Evolutionary conservation across 1,140 invertebrate genomes (phyloP).

Genomic region (Drosophila pandora): DNA sequence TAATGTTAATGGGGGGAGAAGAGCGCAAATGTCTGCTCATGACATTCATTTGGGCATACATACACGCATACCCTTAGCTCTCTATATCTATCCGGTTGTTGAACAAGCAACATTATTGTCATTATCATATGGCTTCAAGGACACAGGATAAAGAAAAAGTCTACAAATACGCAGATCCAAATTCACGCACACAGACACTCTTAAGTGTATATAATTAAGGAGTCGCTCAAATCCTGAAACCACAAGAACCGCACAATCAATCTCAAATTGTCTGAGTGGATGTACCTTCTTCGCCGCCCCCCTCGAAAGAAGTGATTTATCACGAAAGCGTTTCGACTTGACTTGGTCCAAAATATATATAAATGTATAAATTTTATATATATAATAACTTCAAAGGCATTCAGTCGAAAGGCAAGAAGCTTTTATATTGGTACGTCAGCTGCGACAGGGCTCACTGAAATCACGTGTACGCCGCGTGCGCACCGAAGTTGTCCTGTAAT

Average conservation of each 20-base stretch:
- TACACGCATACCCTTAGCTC: background rate
- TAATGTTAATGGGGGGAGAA: conserved; percentile 42
- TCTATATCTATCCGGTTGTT: conserved; percentile 34
- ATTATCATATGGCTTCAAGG: conserved; percentile 55
- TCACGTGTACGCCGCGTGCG: conserved; percentile 64
- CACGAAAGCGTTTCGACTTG: conserved; percentile 33
- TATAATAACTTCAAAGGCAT: conserved; percentile 36
- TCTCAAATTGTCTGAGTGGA: conserved; percentile 57
- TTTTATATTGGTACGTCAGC: conserved; percentile 15
- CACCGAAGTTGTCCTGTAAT: conserved; percentile 61
- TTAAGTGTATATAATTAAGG: conserved; percentile 50
- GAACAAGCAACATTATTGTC: conserved; percentile 64
- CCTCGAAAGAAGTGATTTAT: conserved; percentile 52
- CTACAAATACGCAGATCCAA: background rate
- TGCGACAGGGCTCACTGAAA: conserved; percentile 41
- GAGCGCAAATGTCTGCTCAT: conserved; percentile 57
- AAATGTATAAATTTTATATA: conserved; percentile 18
- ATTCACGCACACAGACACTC: background rate
- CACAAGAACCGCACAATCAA: conserved; percentile 60
- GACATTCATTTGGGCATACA: conserved; percentile 66
- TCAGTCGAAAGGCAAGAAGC: background rate
- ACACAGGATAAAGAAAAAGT: conserved; percentile 25
- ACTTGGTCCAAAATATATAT: conserved; percentile 16
- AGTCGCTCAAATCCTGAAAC: conserved; percentile 42
- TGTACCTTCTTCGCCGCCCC: background rate